Base-by-base conservation (phyloP, 2,113 vertebrate species). In the Trachemys scripta region DNA sequence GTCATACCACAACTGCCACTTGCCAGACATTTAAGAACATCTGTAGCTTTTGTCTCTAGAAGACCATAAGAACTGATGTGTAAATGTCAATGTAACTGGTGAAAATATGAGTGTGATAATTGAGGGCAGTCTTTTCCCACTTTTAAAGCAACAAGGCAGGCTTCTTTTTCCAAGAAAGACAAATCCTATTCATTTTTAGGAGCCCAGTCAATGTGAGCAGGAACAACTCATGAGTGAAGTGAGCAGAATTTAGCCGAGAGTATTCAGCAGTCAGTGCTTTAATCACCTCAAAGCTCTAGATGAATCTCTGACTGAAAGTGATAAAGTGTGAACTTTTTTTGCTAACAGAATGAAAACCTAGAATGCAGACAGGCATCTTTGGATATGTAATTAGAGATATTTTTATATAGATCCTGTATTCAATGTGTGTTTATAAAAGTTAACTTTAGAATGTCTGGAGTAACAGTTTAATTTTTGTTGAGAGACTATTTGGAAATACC, bases 391-490 rank as follows among this genome's bases (percentile, higher is more conserved):
- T 96, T 98, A 98, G 98, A 98, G 90, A 97, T 97, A 98, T 98
- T 98, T 97, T 98, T 98, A 94, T 98, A 98, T 98, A 98, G 98
- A 98, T 97, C 53, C n/a, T 96, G 93, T 97, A 94, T 98, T 98
- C 98, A 98, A 96, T 98, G 97, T 87, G 91, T 97, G 80, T 98
- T 96, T 98, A 94, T 93, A 98, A 97, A 98, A 92, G 97, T 98
- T 99, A 99, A 99, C 97, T 35, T 97, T 99, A 99, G 98, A 97
- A 96, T 97, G 82, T 93, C 93, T 90, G 91, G 45, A 97, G 87
- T 98, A 98, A 98, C 96, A 89, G 79, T 97, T 98, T 97, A 96
- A 97, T 94, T 62, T 97, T 98, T 97, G 87, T 95, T 96, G 84
- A 96, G 92, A 92, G 87, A 97, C 95, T 96, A 56, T 95, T 93